Conservation (phyloP, 2,797 vertebrate genomes). For the Macropus fuliginosus region DNA sequence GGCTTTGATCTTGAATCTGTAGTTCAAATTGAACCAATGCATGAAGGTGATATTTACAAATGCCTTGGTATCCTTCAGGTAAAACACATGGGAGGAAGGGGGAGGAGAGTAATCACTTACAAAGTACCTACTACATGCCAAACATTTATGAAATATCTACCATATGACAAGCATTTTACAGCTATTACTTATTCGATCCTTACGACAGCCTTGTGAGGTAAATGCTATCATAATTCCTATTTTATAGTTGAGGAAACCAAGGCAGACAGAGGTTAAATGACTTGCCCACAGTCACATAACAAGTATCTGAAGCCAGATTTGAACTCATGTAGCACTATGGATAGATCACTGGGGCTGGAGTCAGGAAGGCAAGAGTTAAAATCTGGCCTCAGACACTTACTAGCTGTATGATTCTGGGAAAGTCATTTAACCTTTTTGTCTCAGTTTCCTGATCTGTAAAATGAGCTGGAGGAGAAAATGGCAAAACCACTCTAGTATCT, state of each 20-base stretch:
- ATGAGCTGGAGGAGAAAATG: neutral
- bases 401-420: neutral
- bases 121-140: no score
- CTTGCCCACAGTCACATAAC: neutral
- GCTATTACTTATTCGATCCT: neutral
- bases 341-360: neutral
- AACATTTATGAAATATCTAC: no score
- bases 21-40: neutral
- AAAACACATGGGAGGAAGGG: neutral
- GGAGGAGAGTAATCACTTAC: no score
- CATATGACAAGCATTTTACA: neutral
- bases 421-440: neutral
- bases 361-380: neutral
- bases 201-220: neutral
- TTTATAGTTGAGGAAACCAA: neutral
- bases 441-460: neutral
- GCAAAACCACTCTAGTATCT: neutral
- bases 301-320: neutral
- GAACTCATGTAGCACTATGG: neutral
- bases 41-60: neutral
- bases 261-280: neutral
- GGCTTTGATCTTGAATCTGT: neutral
- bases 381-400: neutral
- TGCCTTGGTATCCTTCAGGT: neutral
- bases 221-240: neutral